Evolutionary conservation across 2,797 vertebrate genomes (phyloP), one percentile per base, ranked within the genome.

Genomic region (Myotis pilosus): DNA sequence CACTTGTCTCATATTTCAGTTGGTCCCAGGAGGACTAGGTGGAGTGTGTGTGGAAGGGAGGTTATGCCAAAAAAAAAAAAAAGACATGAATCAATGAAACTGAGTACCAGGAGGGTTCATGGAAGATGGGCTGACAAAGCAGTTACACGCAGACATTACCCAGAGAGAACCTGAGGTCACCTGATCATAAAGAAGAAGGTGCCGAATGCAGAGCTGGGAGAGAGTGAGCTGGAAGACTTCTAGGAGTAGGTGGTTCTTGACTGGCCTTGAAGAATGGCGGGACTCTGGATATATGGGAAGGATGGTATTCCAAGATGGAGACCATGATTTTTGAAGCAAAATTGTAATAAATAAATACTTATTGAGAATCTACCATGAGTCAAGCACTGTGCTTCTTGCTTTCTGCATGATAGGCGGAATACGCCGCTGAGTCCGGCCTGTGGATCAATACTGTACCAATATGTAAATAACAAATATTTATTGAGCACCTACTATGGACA

Each of bases 401-500:
- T 60, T 78, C 49, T 88, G 8, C 12, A 53, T 72, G 78, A 75
- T 23, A 66, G 64, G 80, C 74, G 57, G 36, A n/a, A 60, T 8
- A 49, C 3, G 17, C 79, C 51, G 57, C 64, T 72, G 49, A 76
- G n/a, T 83, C 87, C 64, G 57, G 49, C 62, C 33, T 30, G 8
- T 90, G 72, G 68, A 4, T 89, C 74, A 51, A 20, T 66, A 53
- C 11, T 74, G n/a, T 33, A 36, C 30, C 53, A 25, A 53, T 66
- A 75, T 55, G 79, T 79, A 87, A 88, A 60, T 91, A 68, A 85
- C 57, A 89, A 60, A 55, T 82, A 74, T 71, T 87, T 86, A 85
- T 28, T n/a, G 79, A 82, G 57, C 23, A 92, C 30, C 41, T 83
- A 60, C 33, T 57, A 11, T 71, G 44, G 49, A 17, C 1, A 23